Evolutionary conservation across 2,888 invertebrate genomes (phyloP), one percentile per base, ranked within the genome.

Genomic region (Tinea trinotella): DNA sequence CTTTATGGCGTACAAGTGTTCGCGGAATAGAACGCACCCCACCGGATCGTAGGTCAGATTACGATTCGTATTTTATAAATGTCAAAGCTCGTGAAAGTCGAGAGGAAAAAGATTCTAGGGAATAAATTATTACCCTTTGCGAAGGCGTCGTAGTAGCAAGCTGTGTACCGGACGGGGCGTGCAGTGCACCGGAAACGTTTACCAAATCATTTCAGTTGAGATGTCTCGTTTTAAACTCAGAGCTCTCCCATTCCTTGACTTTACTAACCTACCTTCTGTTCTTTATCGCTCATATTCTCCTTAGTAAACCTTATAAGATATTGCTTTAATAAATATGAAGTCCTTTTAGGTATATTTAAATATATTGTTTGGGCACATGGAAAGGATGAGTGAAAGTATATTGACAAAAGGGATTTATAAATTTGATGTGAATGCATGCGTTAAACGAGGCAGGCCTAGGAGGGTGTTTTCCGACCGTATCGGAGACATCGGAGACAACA

Each of bases 1-100:
- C 73, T 78, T 80, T 80, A 78, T 71, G 70, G 68, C 35, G 54
- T 50, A 59, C 59, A 58, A 58, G 56, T 57, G 57, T 56, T 55
- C 44, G 44, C 52, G 53, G 55, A 59, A 55, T 49, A 53, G 48
- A 22, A 18, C 54, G 22, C 58, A 18, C 53, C 54, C 52, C 56
- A 13, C 19, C 40, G 52, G 56, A 36, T 53, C 49, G 18, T 53
- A 44, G 49, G 48, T 50, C 56, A 54, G 54, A 64, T 66, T 69
- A 66, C 68, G 64, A 69, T 68, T 70, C 66, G 64, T 67, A 70
- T 74, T 76, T 76, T 77, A 76, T 74, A 74, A 74, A 73, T 70
- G 76, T 76, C 74, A 68, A 66, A 68, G 67, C 57, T 58, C 57
- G 53, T 58, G 59, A 61, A 65, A 65, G 62, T 68, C 63, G 62